phyloP scores from a whole-genome alignment of 2,888 invertebrate genomes.

The Xestia rhomboidea region DNA sequence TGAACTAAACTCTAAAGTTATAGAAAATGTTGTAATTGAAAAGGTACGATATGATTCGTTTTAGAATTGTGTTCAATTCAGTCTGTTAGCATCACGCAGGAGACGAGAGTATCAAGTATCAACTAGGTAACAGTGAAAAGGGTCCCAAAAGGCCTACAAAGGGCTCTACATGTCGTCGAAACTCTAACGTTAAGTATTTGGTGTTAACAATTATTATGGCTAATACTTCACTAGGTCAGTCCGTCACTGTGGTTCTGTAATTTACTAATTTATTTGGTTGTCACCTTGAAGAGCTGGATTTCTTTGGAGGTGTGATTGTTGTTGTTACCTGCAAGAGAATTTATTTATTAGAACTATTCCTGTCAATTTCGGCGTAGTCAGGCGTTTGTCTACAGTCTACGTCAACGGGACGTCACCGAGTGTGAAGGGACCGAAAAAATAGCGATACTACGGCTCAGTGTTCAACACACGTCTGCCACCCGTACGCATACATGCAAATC shows the following conservation, averaged over 20 bases:
- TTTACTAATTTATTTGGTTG: constrained; percentile 42
- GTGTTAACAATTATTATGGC: constrained; percentile 76
- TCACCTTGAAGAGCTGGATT: constrained; percentile 57
- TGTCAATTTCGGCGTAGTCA: neutral
- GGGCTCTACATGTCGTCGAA: constrained; percentile 65
- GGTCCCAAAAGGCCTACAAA: constrained; percentile 75
- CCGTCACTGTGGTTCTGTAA: constrained; percentile 52
- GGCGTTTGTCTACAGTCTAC: neutral
- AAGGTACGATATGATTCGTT: constrained; percentile 74
- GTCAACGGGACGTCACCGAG: neutral
- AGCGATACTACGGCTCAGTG: neutral
- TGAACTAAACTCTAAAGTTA: constrained; percentile 23
- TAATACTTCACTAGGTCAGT: constrained; percentile 69
- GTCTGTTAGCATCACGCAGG: constrained; percentile 70
- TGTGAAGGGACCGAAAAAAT: neutral
- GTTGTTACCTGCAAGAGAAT: constrained; percentile 33
- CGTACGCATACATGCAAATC: neutral
- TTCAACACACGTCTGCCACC: neutral
- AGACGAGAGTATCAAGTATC: constrained; percentile 51
- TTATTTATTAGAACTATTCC: neutral
- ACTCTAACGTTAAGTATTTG: constrained; percentile 73
- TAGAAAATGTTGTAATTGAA: constrained; percentile 43
- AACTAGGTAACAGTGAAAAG: constrained; percentile 72
- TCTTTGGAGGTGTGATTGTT: constrained; percentile 52
- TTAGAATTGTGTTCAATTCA: constrained; percentile 78